Conservation (phyloP, 2,113 vertebrate genomes). For the Odocoileus virginianus region DNA sequence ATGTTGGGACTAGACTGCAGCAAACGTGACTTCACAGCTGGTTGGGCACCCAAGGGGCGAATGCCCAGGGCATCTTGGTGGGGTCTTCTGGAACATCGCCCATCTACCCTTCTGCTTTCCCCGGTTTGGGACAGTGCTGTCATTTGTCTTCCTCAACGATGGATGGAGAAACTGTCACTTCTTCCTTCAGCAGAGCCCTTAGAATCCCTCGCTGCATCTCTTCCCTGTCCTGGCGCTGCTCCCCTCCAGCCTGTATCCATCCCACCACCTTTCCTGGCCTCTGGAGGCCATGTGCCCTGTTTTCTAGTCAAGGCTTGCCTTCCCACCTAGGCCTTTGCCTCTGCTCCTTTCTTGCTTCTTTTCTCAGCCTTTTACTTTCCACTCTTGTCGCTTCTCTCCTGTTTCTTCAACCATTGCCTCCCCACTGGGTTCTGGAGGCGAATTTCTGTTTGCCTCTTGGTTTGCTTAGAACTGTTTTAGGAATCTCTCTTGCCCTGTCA, state of each 20-base stretch:
- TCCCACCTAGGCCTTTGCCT: not conserved
- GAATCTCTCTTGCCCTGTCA: not conserved
- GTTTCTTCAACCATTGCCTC: not conserved
- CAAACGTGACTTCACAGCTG: not conserved
- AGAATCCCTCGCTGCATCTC: not conserved
- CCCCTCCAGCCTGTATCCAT: not conserved
- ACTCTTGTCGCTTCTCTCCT: not conserved
- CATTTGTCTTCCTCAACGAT: not conserved
- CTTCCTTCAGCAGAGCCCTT: not conserved
- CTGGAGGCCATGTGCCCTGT: accelerated
- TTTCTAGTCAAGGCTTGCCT: not conserved
- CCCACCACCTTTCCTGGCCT: not conserved
- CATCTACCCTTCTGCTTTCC: not conserved
- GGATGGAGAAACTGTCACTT: not conserved
- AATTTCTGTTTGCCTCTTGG: not conserved
- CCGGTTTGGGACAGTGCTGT: not conserved
- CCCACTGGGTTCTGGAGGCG: not conserved
- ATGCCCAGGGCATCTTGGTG: not conserved
- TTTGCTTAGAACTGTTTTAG: not conserved
- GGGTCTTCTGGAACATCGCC: accelerated
- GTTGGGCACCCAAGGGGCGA: not conserved
- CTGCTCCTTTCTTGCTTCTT: not conserved
- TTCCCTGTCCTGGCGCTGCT: not conserved
- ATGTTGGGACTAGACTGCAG: not conserved
- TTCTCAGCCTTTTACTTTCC: not conserved